A percentile compares a stretch with the other conserved stretches of the same genome.
Conservation (phyloP, 2,113 vertebrate genomes). For the Gadus chalcogrammus region DNA sequence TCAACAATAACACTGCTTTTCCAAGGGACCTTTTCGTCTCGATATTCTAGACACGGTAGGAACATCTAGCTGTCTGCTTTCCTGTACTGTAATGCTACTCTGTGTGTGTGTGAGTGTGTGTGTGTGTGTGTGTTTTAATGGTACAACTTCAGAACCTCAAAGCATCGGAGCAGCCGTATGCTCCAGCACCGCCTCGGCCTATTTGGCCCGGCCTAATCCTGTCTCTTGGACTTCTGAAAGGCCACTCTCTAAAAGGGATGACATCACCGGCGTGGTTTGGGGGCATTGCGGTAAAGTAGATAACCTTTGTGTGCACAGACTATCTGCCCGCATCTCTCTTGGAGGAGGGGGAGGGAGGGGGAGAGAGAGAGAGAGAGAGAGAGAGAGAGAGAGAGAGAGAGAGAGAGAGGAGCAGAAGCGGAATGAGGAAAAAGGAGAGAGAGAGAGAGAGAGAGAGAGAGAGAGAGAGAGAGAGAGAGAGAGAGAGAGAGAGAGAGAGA, state of each 20-base stretch:
- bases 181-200: background rate
- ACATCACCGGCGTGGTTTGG: constrained; percentile 16
- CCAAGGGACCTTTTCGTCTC: too few species aligned
- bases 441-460: background rate
- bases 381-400: background rate
- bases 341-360: background rate
- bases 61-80: too few species aligned
- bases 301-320: constrained; percentile 15
- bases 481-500: too few species aligned
- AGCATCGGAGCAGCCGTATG: background rate
- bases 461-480: background rate
- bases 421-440: background rate
- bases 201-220: constrained; percentile 7
- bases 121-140: background rate
- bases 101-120: too few species aligned
- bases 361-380: background rate
- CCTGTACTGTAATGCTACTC: too few species aligned
- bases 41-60: too few species aligned
- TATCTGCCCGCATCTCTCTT: constrained; percentile 5
- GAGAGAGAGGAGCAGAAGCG: background rate
- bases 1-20: too few species aligned
- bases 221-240: constrained; percentile 9
- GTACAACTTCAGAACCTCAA: background rate
- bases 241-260: constrained; percentile 12
- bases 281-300: constrained; percentile 6